phyloP scores from a whole-genome alignment of 1,140 invertebrate genomes.

The Dinothrombium tinctorium region DNA sequence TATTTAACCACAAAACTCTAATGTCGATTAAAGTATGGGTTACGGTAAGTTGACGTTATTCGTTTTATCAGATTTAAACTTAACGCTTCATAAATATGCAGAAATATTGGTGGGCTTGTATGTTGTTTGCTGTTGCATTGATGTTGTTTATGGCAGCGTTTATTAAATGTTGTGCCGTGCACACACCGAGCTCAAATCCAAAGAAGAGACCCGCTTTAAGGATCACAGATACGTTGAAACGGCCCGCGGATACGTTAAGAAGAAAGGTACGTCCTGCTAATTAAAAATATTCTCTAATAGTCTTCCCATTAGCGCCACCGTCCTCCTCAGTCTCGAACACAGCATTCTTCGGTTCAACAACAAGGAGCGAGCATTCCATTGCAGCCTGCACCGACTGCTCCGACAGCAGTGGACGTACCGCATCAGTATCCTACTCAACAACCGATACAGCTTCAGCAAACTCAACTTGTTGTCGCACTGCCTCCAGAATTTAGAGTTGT shows the following conservation, averaged over 20 bases:
- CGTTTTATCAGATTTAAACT: no score
- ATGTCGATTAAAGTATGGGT: conserved; percentile 63
- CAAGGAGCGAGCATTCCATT: conserved; percentile 2
- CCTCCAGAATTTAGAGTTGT: conserved; percentile 7
- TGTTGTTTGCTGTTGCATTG: conserved; percentile 67
- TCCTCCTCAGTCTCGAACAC: conserved; percentile 3
- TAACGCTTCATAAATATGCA: no score
- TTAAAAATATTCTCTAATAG: neutral
- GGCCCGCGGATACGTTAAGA: conserved; percentile 63
- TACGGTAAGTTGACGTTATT: conserved; percentile 31
- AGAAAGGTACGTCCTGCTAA: conserved; percentile 33
- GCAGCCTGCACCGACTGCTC: conserved; percentile 10
- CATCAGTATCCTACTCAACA: neutral
- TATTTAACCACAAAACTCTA: conserved; percentile 76
- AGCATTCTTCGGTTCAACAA: neutral
- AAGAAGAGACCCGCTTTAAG: conserved; percentile 62
- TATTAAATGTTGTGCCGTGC: conserved; percentile 96
- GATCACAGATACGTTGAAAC: conserved; percentile 57
- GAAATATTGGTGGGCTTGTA: conserved; percentile 91
- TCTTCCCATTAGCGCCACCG: neutral
- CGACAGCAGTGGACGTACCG: neutral
- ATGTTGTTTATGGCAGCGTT: conserved; percentile 93
- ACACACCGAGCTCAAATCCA: conserved; percentile 91
- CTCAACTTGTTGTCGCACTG: conserved; percentile 5
- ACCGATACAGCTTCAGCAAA: neutral